Conservation (phyloP, 2,888 invertebrate species). For the Noctua janthe region DNA sequence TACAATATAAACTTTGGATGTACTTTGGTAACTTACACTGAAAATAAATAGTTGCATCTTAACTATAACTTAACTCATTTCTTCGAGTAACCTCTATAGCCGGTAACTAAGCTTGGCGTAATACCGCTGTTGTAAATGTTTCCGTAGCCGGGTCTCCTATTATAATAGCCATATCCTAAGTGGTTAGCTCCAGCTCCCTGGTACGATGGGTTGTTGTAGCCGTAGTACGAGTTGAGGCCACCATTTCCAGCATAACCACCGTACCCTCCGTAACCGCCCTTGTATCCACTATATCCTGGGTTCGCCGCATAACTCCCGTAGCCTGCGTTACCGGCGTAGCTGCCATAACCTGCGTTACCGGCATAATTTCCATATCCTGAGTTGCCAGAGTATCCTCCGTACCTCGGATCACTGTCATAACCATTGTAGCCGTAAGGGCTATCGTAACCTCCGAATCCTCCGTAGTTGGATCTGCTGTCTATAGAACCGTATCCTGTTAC, state of each 20-base stretch:
- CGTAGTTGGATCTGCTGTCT: conserved; percentile 75
- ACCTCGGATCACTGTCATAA: conserved; percentile 50
- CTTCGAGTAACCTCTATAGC: conserved; percentile 88
- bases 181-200: conserved; percentile 89
- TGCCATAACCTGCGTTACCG: conserved; percentile 37
- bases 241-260: conserved; percentile 91
- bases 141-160: conserved; percentile 81
- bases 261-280: conserved; percentile 79
- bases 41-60: conserved; percentile 61
- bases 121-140: conserved; percentile 85
- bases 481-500: conserved; percentile 77
- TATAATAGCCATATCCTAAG: conserved; percentile 91
- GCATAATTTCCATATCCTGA: conserved; percentile 48
- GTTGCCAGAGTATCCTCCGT: conserved; percentile 55
- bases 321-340: conserved; percentile 52
- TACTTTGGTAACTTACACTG: conserved; percentile 78
- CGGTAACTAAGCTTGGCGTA: conserved; percentile 87
- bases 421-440: conserved; percentile 59
- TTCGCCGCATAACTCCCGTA: conserved; percentile 88
- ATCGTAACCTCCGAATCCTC: conserved; percentile 51
- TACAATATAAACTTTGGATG: conserved; percentile 77
- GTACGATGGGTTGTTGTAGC: conserved; percentile 90
- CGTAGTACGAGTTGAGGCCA: conserved; percentile 90
- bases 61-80: conserved; percentile 67
- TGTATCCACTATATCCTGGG: conserved; percentile 49